A percentile compares a stretch with the other conserved stretches of the same genome.
Evolutionary conservation across 2,888 invertebrate genomes (phyloP).

Genomic region (Chrysina gloriosa): DNA sequence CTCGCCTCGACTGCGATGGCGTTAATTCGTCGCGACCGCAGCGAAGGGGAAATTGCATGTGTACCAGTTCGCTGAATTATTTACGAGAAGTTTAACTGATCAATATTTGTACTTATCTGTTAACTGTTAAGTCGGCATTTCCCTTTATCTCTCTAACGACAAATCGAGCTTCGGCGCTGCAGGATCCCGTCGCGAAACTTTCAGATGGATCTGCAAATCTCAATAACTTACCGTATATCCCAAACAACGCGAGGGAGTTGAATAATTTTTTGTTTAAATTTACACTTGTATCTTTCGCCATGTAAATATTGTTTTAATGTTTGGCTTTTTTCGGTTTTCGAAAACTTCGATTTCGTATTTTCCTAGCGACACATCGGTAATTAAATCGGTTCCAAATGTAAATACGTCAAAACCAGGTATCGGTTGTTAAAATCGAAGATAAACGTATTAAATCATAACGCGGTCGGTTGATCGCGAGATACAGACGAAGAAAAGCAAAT

Average conservation of each 20-base stretch:
- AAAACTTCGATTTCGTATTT: too few species aligned
- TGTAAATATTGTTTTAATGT: too few species aligned
- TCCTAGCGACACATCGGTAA: too few species aligned
- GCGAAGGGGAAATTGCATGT: too few species aligned
- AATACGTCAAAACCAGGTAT: too few species aligned
- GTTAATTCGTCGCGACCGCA: too few species aligned
- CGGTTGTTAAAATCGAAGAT: constrained; percentile 25
- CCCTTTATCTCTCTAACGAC: constrained; percentile 1
- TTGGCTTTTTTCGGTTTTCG: too few species aligned
- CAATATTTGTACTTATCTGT: neutral
- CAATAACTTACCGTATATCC: too few species aligned
- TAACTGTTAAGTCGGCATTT: neutral
- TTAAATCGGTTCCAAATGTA: too few species aligned
- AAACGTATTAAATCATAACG: constrained; percentile 33
- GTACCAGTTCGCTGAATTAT: too few species aligned
- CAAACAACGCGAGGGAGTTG: neutral
- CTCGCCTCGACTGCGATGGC: too few species aligned
- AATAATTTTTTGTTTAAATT: neutral
- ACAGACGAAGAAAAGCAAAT: neutral
- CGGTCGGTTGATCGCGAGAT: neutral
- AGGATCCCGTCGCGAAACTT: neutral
- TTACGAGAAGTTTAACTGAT: neutral
- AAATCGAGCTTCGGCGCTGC: neutral
- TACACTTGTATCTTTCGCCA: neutral
- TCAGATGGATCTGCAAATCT: neutral